Conservation (phyloP, 2,888 invertebrate genomes). For the Callinectes sapidus region DNA sequence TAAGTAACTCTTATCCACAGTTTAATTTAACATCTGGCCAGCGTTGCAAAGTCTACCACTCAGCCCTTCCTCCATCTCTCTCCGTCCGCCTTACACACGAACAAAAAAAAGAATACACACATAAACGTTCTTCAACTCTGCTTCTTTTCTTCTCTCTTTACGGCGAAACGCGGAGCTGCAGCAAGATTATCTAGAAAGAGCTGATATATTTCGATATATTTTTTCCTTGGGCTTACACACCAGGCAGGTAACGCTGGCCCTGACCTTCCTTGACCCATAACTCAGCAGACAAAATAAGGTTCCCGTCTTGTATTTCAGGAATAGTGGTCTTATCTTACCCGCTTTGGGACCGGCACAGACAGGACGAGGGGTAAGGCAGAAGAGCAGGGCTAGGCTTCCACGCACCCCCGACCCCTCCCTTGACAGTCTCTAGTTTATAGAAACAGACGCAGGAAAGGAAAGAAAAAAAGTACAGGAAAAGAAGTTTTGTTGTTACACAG, state of each 20-base stretch:
- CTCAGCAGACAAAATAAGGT: conserved; percentile 35
- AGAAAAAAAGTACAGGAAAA: neutral
- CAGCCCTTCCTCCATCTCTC: neutral
- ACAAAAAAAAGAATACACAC: neutral
- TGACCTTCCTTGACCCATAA: conserved; percentile 46
- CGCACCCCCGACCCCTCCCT: conserved; percentile 1
- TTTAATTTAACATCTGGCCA: conserved; percentile 64
- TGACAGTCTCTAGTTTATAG: conserved; percentile 8
- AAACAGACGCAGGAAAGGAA: neutral
- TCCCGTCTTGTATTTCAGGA: conserved; percentile 51
- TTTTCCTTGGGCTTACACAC: conserved; percentile 12
- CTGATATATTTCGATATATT: conserved; percentile 14
- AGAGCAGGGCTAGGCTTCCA: conserved; percentile 10
- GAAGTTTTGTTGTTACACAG: neutral
- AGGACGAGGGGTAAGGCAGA: conserved; percentile 17
- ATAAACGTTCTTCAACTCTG: conserved; percentile 2
- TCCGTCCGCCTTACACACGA: neutral
- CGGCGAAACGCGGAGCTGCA: neutral
- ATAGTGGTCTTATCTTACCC: conserved; percentile 50
- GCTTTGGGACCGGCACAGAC: conserved; percentile 2
- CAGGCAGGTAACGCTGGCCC: conserved; percentile 37
- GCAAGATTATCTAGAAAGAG: conserved; percentile 13
- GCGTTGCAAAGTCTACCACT: conserved; percentile 38
- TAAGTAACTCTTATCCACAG: conserved; percentile 65
- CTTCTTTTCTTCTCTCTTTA: neutral